Evolutionary conservation across 1,140 invertebrate genomes (phyloP), one percentile per base, ranked within the genome.

Genomic region (Andricus grossulariae): DNA sequence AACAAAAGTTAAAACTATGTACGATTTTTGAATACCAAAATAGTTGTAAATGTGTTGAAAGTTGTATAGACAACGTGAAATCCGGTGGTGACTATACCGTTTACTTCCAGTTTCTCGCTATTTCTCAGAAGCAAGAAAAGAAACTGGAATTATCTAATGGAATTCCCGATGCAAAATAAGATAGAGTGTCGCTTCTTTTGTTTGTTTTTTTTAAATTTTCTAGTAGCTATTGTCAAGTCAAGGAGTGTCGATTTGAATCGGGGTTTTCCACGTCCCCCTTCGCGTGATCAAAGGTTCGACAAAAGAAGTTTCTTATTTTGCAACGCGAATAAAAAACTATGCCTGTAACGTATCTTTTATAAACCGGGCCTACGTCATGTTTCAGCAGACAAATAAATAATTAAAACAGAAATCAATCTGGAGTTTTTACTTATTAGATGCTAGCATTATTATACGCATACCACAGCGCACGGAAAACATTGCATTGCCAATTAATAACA

Each of bases 361-460:
- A 45, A 57, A 25, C 57, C 21, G 57, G 57, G 57, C 57, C 57
- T 60, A 60, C 25, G 21, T 60, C 57, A 60, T 60, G 16, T 60
- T 60, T 60, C 57, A 57, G 55, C 57, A 32, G 21, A 39, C 57
- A 60, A 60, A 60, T 60, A 60, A 60, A 60, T 60, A 60, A 60
- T 39, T 32, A 32, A 60, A 60, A 60, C 21, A 25, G 57, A 15
- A 32, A 60, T 66, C 8, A 8, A 54, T 54, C 16, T 32, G 15
- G 6, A 25, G 6, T 60, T 60, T 32, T 18, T 13, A 66, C 32
- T 66, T 6, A 39, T 39, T 66, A 39, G 0, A 66, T 32, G 4
- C 25, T 32, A 32, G 25, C 25, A 32, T 32, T 32, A 32, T 32
- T 32, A 32, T 32, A 32, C 25, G 2, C 25, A 3, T 32, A 32